Evolutionary conservation across 2,888 invertebrate genomes (phyloP).

Genomic region (Coecobrya sp.): DNA sequence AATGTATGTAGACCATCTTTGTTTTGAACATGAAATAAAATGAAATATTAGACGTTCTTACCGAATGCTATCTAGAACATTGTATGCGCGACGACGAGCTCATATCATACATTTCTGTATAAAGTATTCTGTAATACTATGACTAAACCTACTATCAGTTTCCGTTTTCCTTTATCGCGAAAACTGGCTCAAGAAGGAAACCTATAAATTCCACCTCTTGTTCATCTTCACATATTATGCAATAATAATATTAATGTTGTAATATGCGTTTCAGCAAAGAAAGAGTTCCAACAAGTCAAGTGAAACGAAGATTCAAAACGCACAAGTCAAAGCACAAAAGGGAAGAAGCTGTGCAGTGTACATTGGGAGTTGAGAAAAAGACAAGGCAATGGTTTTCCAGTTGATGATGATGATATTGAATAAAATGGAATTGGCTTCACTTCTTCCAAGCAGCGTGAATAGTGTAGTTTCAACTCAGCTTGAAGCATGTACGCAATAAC

Average conservation of each 20-base stretch:
- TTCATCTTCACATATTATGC: slow-evolving; percentile 45
- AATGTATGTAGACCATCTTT: slow-evolving; percentile 31
- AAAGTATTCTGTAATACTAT: too few relatives aligned
- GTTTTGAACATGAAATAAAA: slow-evolving; percentile 50
- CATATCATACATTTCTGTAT: background rate
- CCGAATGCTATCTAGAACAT: background rate
- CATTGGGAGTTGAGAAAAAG: background rate
- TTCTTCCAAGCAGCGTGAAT: background rate
- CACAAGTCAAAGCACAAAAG: slow-evolving; percentile 41
- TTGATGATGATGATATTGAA: slow-evolving; percentile 68
- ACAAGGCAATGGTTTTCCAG: slow-evolving; percentile 54
- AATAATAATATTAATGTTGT: slow-evolving; percentile 43
- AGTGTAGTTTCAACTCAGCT: slow-evolving; percentile 30
- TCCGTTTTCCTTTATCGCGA: slow-evolving; percentile 53
- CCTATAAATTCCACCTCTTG: slow-evolving; percentile 51
- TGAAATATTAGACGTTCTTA: slow-evolving; percentile 28
- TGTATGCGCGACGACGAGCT: background rate
- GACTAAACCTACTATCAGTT: slow-evolving; percentile 21
- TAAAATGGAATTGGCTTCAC: slow-evolving; percentile 64
- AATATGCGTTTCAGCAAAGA: background rate
- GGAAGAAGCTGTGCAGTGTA: background rate
- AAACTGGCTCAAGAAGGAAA: slow-evolving; percentile 51
- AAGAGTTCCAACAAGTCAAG: slow-evolving; percentile 43
- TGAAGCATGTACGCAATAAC: slow-evolving; percentile 24
- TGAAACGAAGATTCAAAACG: slow-evolving; percentile 27